These are phyloP conservation scores for Paguma larvata DNA, from an alignment of 2,797 vertebrate species.

Conservation along the genomic window DNA sequence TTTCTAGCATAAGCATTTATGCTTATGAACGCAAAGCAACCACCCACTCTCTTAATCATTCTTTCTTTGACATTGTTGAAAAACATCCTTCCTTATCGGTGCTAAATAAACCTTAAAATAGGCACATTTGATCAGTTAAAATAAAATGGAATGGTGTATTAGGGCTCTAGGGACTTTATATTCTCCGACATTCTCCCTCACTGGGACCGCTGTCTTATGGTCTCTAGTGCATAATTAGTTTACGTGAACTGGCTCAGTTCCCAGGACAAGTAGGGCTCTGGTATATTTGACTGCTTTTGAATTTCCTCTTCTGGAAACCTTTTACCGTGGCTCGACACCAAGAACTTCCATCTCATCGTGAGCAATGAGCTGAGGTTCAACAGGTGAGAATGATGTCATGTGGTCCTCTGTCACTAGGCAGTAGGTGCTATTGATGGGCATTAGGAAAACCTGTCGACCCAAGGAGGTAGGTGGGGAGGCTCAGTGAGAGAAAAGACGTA, in stretches of 20 bases:
- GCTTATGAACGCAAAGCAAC: constrained; percentile 54
- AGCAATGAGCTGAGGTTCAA: background rate
- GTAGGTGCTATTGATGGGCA: background rate
- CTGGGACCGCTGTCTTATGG: background rate
- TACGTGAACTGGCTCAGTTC: constrained; percentile 53
- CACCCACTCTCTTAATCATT: constrained; percentile 39
- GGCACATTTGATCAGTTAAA: constrained; percentile 57
- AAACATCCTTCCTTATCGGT: constrained; percentile 59
- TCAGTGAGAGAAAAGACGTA: background rate
- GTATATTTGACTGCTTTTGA: constrained; percentile 48
- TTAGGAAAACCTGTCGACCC: background rate
- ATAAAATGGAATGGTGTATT: background rate
- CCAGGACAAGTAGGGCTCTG: constrained; percentile 60
- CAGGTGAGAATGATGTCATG: background rate
- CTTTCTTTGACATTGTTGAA: constrained; percentile 54
- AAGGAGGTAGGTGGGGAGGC: background rate
- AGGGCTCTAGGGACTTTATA: background rate
- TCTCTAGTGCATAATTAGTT: constrained; percentile 58
- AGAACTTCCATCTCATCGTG: constrained; percentile 42
- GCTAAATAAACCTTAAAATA: constrained; percentile 51
- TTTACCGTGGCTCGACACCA: constrained; percentile 49
- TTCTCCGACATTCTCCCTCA: background rate
- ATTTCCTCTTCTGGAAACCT: constrained; percentile 46
- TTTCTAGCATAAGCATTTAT: constrained; percentile 55
- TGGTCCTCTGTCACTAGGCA: background rate